These are phyloP conservation scores for Argyresthia albistria DNA, from an alignment of 2,888 invertebrate species.

Conservation along the genomic window DNA sequence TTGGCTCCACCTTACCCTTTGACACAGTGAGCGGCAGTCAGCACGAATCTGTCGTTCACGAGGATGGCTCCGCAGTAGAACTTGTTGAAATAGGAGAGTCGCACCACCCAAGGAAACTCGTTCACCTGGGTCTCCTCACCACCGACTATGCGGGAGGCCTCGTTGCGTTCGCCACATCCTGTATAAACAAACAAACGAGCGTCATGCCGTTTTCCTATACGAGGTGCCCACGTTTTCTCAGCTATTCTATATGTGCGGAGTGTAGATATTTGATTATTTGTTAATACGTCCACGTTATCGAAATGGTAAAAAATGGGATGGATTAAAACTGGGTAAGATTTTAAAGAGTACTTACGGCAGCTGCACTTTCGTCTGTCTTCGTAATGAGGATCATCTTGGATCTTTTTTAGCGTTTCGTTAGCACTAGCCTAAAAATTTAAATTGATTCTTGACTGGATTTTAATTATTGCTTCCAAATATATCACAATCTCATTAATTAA, in stretches of 20 bases:
- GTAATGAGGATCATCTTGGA: conserved; percentile 18
- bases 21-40: conserved; percentile 91
- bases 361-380: conserved; percentile 32
- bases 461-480: too few relatives aligned
- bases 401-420: conserved; percentile 12
- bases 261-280: too few relatives aligned
- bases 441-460: too few relatives aligned
- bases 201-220: background rate
- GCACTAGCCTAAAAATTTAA: background rate
- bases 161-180: conserved; percentile 89
- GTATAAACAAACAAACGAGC: background rate
- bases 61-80: conserved; percentile 92
- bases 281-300: too few relatives aligned
- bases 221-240: too few relatives aligned
- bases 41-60: conserved; percentile 88
- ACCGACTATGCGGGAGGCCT: conserved; percentile 86
- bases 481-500: too few relatives aligned
- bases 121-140: conserved; percentile 83
- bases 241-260: too few relatives aligned
- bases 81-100: conserved; percentile 87
- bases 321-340: background rate
- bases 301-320: too few relatives aligned
- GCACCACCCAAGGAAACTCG: conserved; percentile 92
- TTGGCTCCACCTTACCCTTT: conserved; percentile 75
- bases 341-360: conserved; percentile 44